phyloP scores from a whole-genome alignment of 2,888 invertebrate species.

The Trichogramma evanescens region DNA sequence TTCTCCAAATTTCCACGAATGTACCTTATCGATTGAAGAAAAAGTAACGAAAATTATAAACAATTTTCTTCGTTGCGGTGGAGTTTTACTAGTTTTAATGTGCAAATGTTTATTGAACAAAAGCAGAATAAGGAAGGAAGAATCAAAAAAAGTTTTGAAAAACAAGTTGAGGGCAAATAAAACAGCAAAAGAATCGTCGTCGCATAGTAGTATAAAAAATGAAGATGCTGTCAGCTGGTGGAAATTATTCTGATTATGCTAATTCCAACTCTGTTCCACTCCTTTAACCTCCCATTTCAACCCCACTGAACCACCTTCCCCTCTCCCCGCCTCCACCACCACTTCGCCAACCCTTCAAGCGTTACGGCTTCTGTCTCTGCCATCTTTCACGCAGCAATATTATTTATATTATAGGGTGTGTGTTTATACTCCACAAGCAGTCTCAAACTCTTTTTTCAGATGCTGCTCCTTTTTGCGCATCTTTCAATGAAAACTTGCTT shows the following conservation, averaged over 20 bases:
- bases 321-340: constrained; percentile 12
- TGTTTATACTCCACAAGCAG: constrained; percentile 35
- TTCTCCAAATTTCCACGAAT: no score
- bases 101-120: no score
- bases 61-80: no score
- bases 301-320: constrained; percentile 8
- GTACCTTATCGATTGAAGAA: no score
- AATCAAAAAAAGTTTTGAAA: no score
- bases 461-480: background rate
- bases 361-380: constrained; percentile 45
- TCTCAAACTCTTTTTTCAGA: constrained; percentile 44
- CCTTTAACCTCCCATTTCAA: constrained; percentile 44
- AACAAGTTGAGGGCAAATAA: constrained; percentile 38
- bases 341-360: constrained; percentile 23
- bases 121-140: no score
- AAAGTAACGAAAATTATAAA: no score
- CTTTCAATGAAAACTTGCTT: no score
- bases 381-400: constrained; percentile 45
- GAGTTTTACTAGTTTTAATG: no score
- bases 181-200: constrained; percentile 45
- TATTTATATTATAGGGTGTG: constrained; percentile 47
- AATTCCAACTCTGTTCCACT: constrained; percentile 54
- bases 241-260: constrained; percentile 60
- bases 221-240: constrained; percentile 57
- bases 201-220: constrained; percentile 47